Conservation (phyloP, 2,888 invertebrate genomes). For the Thereva nobilitata region DNA sequence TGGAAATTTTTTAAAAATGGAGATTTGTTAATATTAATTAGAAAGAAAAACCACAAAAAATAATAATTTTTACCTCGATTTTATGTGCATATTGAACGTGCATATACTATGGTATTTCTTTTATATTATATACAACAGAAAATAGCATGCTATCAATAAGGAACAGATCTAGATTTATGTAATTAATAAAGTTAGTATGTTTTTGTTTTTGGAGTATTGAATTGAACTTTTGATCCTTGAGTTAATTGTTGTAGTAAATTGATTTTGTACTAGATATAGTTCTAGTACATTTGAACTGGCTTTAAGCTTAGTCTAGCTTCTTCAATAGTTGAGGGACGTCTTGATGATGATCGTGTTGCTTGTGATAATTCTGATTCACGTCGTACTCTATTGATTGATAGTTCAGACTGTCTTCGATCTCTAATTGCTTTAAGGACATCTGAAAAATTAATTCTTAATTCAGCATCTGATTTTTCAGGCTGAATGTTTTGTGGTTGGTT, state of each 20-base stretch:
- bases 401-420: constrained; percentile 1
- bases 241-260: not conserved
- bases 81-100: not conserved
- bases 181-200: too few species aligned
- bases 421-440: not conserved
- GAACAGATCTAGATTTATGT: too few species aligned
- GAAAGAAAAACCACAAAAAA: not conserved
- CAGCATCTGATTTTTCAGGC: not conserved
- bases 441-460: not conserved
- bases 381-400: constrained; percentile 1
- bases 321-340: constrained; percentile 36
- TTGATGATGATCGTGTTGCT: not conserved
- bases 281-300: constrained; percentile 27
- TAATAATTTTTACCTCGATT: constrained; percentile 8
- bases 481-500: not conserved
- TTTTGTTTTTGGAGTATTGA: too few species aligned
- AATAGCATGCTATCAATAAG: too few species aligned
- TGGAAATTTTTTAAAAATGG: constrained; percentile 51
- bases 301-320: constrained; percentile 34
- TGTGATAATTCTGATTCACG: not conserved
- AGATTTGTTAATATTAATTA: not conserved
- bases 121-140: too few species aligned
- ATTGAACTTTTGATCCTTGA: constrained; percentile 4
- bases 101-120: too few species aligned
- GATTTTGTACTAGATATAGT: not conserved